Evolutionary conservation across 1,140 invertebrate species (phyloP).

Genomic region (Drosophila yakuba): DNA sequence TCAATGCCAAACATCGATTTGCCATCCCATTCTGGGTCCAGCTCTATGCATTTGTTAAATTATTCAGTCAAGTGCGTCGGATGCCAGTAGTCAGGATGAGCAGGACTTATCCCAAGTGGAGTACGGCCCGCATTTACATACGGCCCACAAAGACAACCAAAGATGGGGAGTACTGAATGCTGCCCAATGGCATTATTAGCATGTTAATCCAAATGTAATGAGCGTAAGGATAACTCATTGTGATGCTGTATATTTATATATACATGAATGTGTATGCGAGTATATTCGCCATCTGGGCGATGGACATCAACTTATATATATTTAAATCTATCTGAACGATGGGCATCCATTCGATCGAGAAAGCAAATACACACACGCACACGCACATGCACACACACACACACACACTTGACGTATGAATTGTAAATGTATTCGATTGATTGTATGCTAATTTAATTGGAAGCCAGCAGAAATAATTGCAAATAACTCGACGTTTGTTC

Average conservation of each 20-base stretch:
- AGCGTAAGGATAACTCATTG: constrained; percentile 75
- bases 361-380: neutral
- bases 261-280: neutral
- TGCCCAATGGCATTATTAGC: constrained; percentile 67
- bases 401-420: constrained; percentile 19
- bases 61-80: constrained; percentile 45
- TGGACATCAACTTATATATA: no score
- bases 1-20: constrained; percentile 67
- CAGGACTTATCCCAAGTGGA: neutral
- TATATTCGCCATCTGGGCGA: no score
- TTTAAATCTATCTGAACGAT: constrained; percentile 7
- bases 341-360: constrained; percentile 24
- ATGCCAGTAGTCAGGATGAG: neutral
- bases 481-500: constrained; percentile 27
- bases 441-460: constrained; percentile 55
- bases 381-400: constrained; percentile 11
- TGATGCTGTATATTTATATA: constrained; percentile 47
- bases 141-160: neutral
- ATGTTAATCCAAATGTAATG: constrained; percentile 83
- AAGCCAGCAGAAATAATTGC: constrained; percentile 47
- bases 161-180: neutral
- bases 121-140: constrained; percentile 29
- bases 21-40: constrained; percentile 1
- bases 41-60: constrained; percentile 39
- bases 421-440: constrained; percentile 49